A percentile compares a stretch with the other conserved stretches of the same genome.
Conservation (phyloP, 2,113 vertebrate genomes). For the Pterocles burchelli region DNA sequence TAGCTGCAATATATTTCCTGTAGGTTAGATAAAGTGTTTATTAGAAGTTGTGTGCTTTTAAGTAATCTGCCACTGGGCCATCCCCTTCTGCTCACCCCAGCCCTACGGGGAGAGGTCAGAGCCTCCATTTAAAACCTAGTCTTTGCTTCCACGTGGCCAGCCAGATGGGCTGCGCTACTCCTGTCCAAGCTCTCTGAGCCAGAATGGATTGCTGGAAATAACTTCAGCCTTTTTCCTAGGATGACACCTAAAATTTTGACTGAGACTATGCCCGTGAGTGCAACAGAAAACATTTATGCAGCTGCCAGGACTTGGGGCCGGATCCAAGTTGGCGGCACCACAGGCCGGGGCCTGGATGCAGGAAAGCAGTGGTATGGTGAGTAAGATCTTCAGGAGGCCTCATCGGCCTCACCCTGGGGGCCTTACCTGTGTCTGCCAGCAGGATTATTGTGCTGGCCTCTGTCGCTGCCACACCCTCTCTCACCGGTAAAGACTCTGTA, state of each 20-base stretch:
- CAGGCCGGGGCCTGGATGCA: rapidly evolving
- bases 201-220: background rate
- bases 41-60: background rate
- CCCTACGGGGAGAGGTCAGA: background rate
- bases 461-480: rapidly evolving
- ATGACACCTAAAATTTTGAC: background rate
- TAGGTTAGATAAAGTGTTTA: background rate
- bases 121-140: background rate
- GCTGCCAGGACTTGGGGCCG: rapidly evolving
- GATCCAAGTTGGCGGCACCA: rapidly evolving
- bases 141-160: background rate
- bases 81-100: background rate
- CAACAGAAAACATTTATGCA: background rate
- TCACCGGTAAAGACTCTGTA: background rate
- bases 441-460: background rate
- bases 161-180: background rate
- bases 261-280: rapidly evolving
- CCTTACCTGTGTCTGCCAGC: background rate
- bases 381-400: background rate
- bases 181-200: background rate
- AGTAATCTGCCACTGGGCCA: background rate
- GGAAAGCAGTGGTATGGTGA: background rate
- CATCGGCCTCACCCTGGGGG: rapidly evolving
- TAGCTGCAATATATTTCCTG: background rate
- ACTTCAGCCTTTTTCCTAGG: background rate